These are phyloP conservation scores for Phengaris alcon DNA, from an alignment of 2,888 invertebrate species.

Conservation along the genomic window DNA sequence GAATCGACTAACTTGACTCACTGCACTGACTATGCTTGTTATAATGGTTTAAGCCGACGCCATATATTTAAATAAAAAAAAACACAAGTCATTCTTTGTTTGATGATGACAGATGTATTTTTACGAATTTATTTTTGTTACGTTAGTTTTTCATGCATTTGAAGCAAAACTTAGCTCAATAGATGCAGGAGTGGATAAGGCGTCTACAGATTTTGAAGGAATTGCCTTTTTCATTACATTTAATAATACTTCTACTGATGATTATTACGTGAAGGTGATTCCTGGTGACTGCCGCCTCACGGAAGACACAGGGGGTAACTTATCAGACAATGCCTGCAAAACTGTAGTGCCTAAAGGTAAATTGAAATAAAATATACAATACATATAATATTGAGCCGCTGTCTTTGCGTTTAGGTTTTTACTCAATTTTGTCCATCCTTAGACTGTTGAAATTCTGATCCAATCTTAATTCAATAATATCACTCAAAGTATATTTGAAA, in stretches of 20 bases:
- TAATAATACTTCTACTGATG: slow-evolving; percentile 53
- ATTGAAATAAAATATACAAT: not conserved
- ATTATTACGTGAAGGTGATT: slow-evolving; percentile 50
- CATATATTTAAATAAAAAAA: too few species aligned
- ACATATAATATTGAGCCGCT: too few species aligned
- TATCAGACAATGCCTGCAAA: slow-evolving; percentile 50
- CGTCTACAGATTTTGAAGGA: slow-evolving; percentile 48
- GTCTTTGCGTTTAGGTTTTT: too few species aligned
- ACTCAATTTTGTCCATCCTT: too few species aligned
- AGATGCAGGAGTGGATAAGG: slow-evolving; percentile 45
- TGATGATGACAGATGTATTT: slow-evolving; percentile 55
- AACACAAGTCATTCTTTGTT: slow-evolving; percentile 31
- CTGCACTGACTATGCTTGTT: too few species aligned
- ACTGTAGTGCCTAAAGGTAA: slow-evolving; percentile 52
- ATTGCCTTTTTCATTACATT: slow-evolving; percentile 51
- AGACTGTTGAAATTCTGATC: too few species aligned
- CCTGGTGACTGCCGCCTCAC: slow-evolving; percentile 60
- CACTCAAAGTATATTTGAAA: too few species aligned
- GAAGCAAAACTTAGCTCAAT: slow-evolving; percentile 43
- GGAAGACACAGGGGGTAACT: slow-evolving; percentile 49
- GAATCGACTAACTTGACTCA: too few species aligned
- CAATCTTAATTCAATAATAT: too few species aligned
- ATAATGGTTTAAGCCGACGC: too few species aligned
- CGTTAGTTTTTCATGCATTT: slow-evolving; percentile 44
- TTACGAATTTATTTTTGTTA: slow-evolving; percentile 54